Evolutionary conservation across 35 echinoderm and acorn worm genomes (phyloP).

Genomic region (Lytechinus variegatus): DNA sequence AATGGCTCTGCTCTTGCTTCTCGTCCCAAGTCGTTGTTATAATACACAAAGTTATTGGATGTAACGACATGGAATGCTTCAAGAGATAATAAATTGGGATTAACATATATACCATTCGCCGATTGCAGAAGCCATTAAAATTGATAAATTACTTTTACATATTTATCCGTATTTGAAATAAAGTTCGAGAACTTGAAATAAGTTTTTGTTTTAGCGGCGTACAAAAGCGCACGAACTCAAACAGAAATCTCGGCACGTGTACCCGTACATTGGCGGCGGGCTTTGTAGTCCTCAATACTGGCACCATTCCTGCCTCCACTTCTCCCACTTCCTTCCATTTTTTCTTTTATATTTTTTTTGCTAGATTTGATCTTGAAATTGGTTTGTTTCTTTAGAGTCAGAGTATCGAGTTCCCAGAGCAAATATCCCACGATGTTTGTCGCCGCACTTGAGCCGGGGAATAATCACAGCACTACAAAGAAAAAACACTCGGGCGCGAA

Average conservation of each 20-base stretch:
- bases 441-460: not conserved
- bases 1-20: not conserved
- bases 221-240: not conserved
- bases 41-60: too few relatives aligned
- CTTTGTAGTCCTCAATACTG: not conserved
- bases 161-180: not conserved
- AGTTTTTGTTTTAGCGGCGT: not conserved
- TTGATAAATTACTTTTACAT: not conserved
- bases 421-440: not conserved
- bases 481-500: not conserved
- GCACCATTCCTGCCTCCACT: not conserved
- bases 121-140: not conserved
- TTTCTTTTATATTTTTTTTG: not conserved
- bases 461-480: conserved; percentile 12
- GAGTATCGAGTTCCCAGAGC: not conserved
- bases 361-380: not conserved
- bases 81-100: not conserved
- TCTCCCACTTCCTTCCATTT: not conserved
- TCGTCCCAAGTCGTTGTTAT: too few relatives aligned
- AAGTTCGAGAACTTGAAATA: not conserved
- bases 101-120: not conserved
- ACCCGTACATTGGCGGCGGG: not conserved
- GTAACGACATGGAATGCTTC: not conserved
- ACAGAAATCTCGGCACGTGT: not conserved
- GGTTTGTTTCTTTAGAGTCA: not conserved